These are phyloP conservation scores for Stomorhina lunata DNA, from an alignment of 2,888 invertebrate species.

Conservation along the genomic window DNA sequence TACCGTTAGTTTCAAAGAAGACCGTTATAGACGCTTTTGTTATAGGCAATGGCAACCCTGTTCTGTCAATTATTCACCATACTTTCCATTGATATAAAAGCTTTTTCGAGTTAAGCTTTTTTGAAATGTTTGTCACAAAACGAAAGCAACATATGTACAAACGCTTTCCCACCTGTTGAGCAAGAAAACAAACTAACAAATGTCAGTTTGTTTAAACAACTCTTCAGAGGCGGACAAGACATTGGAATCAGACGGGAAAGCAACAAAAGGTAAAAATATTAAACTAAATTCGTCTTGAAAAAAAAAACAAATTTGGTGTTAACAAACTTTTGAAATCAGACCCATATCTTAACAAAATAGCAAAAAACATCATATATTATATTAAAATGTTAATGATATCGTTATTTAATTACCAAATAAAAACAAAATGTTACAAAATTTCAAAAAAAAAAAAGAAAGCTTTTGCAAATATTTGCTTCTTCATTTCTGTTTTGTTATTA, in stretches of 20 bases:
- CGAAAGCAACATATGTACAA: constrained; percentile 4
- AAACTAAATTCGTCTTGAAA: neutral
- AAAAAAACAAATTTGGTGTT: neutral
- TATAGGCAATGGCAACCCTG: neutral
- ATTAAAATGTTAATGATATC: neutral
- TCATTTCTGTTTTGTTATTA: neutral
- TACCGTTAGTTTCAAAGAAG: no score
- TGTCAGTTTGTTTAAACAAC: constrained; percentile 17
- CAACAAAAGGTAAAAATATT: neutral
- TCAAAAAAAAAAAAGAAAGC: neutral
- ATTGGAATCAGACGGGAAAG: neutral
- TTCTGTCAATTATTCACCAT: neutral
- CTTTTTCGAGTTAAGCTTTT: constrained; percentile 24
- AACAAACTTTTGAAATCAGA: constrained; percentile 11
- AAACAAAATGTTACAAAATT: neutral
- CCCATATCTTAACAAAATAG: neutral
- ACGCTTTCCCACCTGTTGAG: constrained; percentile 32
- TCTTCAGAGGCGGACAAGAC: neutral
- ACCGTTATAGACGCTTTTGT: neutral
- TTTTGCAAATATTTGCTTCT: constrained; percentile 16
- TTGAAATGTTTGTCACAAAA: neutral
- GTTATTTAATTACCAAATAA: neutral
- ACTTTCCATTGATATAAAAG: neutral
- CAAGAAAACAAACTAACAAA: neutral
- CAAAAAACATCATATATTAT: neutral